Evolutionary conservation across 2,113 vertebrate genomes (phyloP).

Genomic region (Gnathonemus echidnorhynchus): DNA sequence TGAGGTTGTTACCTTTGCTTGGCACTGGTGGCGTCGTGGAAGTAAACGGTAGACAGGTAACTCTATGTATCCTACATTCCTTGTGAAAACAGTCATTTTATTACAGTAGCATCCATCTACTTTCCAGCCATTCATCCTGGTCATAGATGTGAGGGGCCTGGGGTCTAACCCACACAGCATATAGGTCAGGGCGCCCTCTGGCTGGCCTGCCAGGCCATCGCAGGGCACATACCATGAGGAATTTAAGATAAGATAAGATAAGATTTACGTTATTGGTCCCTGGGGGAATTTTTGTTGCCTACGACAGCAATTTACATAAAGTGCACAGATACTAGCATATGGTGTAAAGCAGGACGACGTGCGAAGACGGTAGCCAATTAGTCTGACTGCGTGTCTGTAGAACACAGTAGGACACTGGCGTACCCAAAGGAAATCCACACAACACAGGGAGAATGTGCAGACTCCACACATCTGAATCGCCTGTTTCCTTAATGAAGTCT

Average conservation of each 20-base stretch:
- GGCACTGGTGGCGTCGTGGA: background rate
- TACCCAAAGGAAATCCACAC: background rate
- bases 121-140: background rate
- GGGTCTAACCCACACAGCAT: background rate
- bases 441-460: background rate
- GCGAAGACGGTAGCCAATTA: background rate
- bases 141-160: background rate
- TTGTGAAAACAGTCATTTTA: background rate
- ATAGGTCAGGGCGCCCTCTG: background rate
- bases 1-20: background rate
- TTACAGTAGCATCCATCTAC: background rate
- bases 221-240: background rate
- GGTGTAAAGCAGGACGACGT: background rate
- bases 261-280: background rate
- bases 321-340: background rate
- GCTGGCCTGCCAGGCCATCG: background rate
- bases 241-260: background rate
- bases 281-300: background rate
- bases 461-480: background rate
- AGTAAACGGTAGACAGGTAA: background rate
- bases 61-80: background rate
- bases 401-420: background rate
- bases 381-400: background rate
- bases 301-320: background rate
- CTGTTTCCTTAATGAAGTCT: background rate